Evolutionary conservation across 2,113 vertebrate species (phyloP).

Genomic region (Saccopteryx leptura): DNA sequence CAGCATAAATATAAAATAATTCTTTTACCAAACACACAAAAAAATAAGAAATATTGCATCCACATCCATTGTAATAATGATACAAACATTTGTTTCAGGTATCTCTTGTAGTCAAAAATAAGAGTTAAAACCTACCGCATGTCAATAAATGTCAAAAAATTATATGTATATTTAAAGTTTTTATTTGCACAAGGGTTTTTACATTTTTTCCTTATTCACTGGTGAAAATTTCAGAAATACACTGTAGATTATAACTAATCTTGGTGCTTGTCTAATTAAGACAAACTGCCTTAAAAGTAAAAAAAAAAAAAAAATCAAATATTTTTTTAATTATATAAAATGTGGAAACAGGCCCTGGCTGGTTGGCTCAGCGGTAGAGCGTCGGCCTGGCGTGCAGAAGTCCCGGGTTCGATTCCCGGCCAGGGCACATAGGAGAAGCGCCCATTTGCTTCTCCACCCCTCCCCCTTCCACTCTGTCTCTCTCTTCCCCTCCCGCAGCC

Average conservation of each 20-base stretch:
- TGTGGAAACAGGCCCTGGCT: neutral
- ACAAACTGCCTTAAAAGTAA: neutral
- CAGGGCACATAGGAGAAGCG: too few species aligned
- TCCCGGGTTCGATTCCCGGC: too few species aligned
- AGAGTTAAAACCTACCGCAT: neutral
- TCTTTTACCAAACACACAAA: neutral
- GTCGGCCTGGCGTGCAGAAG: too few species aligned
- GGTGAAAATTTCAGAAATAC: neutral
- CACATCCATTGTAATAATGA: neutral
- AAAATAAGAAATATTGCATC: neutral
- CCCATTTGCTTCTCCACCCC: too few species aligned
- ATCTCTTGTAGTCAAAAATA: neutral
- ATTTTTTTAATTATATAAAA: neutral
- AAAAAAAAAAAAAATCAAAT: neutral
- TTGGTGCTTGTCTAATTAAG: neutral
- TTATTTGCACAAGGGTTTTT: neutral
- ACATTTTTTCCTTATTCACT: neutral
- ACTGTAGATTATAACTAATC: neutral
- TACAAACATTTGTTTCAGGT: neutral
- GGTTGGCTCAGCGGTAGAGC: too few species aligned
- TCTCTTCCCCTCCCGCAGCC: too few species aligned
- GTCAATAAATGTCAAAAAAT: neutral
- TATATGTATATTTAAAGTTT: neutral
- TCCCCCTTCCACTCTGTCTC: too few species aligned
- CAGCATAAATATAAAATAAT: neutral